These are phyloP conservation scores for Cirrhinus molitorella DNA, from an alignment of 2,797 vertebrate genomes.

Conservation along the genomic window DNA sequence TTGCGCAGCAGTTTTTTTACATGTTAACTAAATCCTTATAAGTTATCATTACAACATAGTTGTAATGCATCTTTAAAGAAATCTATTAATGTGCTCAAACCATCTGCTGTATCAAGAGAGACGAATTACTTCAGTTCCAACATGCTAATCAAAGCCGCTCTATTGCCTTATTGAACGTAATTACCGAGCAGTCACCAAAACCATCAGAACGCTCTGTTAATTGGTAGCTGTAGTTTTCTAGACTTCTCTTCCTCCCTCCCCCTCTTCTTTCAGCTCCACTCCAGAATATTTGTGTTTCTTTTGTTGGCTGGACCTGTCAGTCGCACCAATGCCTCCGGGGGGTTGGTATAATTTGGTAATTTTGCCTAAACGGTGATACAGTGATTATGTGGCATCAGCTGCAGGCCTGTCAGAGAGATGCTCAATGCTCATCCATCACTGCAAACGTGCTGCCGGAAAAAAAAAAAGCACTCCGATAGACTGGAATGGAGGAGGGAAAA, in stretches of 20 bases:
- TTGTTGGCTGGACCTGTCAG: conserved; percentile 77
- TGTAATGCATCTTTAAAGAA: conserved; percentile 40
- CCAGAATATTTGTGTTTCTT: conserved; percentile 61
- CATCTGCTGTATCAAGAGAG: conserved; percentile 66
- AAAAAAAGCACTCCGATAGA: conserved; percentile 55
- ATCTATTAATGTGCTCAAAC: conserved; percentile 63
- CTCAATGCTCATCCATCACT: conserved; percentile 83
- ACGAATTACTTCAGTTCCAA: conserved; percentile 60
- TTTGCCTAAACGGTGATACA: conserved; percentile 83
- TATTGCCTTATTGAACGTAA: conserved; percentile 66
- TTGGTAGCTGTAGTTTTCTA: conserved; percentile 36
- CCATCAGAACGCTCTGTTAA: conserved; percentile 34
- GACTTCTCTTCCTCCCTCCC: not conserved
- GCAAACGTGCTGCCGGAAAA: conserved; percentile 45
- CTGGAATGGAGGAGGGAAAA: conserved; percentile 58
- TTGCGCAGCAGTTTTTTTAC: not conserved
- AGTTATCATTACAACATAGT: not conserved
- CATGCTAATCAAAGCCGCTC: conserved; percentile 68
- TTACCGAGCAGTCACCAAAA: conserved; percentile 57
- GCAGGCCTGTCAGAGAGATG: conserved; percentile 79
- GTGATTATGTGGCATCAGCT: conserved; percentile 89
- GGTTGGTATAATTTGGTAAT: conserved; percentile 84
- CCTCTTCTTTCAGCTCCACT: conserved; percentile 19
- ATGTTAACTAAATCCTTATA: not conserved
- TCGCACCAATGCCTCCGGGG: conserved; percentile 75